Base-by-base conservation (phyloP, 2,113 vertebrate species). In the Odontophorus gujanensis region DNA sequence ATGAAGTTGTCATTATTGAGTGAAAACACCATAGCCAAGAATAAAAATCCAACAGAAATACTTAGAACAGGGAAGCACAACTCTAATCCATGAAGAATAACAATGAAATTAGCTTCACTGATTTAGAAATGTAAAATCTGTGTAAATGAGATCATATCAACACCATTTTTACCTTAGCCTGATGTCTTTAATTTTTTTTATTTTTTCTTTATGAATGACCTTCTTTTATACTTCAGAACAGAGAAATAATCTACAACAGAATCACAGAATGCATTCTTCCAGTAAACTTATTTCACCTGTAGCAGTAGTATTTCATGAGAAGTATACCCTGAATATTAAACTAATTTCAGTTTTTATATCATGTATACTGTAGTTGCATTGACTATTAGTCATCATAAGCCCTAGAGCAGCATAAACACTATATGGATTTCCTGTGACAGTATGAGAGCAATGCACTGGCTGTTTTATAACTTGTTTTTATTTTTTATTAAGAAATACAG, bases 241-340 rank as follows among this genome's bases (percentile, higher is more conserved):
- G 61, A 50, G 51, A 85, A 85, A 86, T 69, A 73, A 85, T 82
- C 95, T 92, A 30, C 1, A 47, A 22, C 32, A 80, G n/a, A 82
- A 73, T 38, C 50, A 51, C 24, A 80, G 34, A 78, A 89, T 8
- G 5, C 66, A 47, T 93, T 90, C 26, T 68, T 75, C 13, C 58
- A 77, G 15, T 34, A 93, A 74, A 65, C 1, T 9, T n/a, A 68
- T 67, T 81, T 15, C 15, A 14, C 12, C 81, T 53, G 3, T 79
- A 95, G 42, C 19, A 87, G 73, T 74, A 93, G 47, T 85, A 90
- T 57, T 90, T 96, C 76, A 85, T 87, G 75, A 93, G 96, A 96
- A 87, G 62, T 74, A 85, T 91, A 68, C 63, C 63, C 34, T 97
- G 95, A 96, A 97, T 95, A 97, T 95, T 94, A 97, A 96, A 97